Evolutionary conservation across 1,140 invertebrate species (phyloP).

Genomic region (Camponotus floridanus): DNA sequence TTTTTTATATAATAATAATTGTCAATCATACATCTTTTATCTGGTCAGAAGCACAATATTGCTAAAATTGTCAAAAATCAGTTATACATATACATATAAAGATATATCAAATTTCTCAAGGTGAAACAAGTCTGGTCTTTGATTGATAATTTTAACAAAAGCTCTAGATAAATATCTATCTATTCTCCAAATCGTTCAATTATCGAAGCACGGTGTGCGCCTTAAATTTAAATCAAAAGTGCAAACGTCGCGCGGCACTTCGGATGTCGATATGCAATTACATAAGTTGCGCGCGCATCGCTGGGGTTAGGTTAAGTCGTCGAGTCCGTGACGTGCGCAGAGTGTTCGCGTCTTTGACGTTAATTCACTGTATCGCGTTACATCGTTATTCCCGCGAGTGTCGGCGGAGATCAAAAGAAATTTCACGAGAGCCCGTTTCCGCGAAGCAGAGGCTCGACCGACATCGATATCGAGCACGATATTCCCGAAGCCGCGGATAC

Average conservation of each 20-base stretch:
- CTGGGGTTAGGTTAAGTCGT: slow-evolving; percentile 72
- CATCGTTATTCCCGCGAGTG: slow-evolving; percentile 51
- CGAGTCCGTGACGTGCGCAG: slow-evolving; percentile 72
- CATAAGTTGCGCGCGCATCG: slow-evolving; percentile 70
- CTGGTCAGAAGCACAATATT: too few relatives aligned
- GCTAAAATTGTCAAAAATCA: too few relatives aligned
- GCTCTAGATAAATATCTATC: not conserved
- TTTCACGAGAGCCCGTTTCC: not conserved
- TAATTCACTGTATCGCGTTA: slow-evolving; percentile 64
- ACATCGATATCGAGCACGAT: too few relatives aligned
- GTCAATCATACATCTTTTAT: too few relatives aligned
- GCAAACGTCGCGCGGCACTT: not conserved
- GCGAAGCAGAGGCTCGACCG: too few relatives aligned
- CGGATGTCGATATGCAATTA: slow-evolving; percentile 28
- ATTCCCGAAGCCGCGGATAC: not conserved
- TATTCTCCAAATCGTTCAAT: not conserved
- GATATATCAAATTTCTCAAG: not conserved
- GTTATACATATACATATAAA: not conserved
- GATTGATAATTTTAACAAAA: too few relatives aligned
- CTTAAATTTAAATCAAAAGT: not conserved
- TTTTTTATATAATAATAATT: too few relatives aligned
- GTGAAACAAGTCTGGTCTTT: not conserved
- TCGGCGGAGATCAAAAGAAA: not conserved
- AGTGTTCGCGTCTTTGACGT: slow-evolving; percentile 63
- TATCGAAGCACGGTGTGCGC: not conserved